phyloP scores from a whole-genome alignment of 2,888 invertebrate genomes.

The Leucophenga montana region DNA sequence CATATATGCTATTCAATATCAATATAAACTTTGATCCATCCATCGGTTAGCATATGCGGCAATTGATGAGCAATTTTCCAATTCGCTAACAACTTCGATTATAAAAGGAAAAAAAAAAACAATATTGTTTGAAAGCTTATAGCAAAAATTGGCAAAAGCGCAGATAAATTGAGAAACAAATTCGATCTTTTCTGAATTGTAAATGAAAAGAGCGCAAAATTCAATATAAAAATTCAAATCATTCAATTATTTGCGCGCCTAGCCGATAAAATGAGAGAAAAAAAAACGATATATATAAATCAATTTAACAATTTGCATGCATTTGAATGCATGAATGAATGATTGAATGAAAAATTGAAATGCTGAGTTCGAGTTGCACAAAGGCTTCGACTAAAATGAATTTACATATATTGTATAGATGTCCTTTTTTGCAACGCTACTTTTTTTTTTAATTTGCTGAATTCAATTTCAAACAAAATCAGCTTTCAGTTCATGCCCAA shows the following conservation, averaged over 20 bases:
- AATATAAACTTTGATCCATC: constrained; percentile 51
- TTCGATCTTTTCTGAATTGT: constrained; percentile 1
- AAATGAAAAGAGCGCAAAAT: constrained; percentile 52
- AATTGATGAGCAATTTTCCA: constrained; percentile 68
- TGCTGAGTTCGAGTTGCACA: too few relatives aligned
- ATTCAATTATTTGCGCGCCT: constrained; percentile 64
- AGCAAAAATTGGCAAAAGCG: constrained; percentile 35
- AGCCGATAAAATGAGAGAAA: neutral
- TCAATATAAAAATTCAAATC: constrained; percentile 69
- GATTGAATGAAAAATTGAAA: neutral
- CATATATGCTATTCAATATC: constrained; percentile 24
- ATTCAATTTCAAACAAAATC: too few relatives aligned
- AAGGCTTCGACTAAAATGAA: too few relatives aligned
- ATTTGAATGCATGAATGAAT: constrained; percentile 13
- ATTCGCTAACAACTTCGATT: constrained; percentile 67
- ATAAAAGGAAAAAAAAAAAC: constrained; percentile 55
- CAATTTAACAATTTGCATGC: constrained; percentile 29
- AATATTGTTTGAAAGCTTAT: too few relatives aligned
- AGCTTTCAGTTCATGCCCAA: too few relatives aligned
- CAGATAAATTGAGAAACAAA: constrained; percentile 24
- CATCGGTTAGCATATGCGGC: constrained; percentile 43
- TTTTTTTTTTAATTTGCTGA: too few relatives aligned
- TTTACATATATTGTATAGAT: too few relatives aligned
- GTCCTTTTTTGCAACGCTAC: too few relatives aligned
- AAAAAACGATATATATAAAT: constrained; percentile 11